Evolutionary conservation across 1,140 invertebrate genomes (phyloP), one percentile per base, ranked within the genome.

Genomic region (Aphidius ervi): DNA sequence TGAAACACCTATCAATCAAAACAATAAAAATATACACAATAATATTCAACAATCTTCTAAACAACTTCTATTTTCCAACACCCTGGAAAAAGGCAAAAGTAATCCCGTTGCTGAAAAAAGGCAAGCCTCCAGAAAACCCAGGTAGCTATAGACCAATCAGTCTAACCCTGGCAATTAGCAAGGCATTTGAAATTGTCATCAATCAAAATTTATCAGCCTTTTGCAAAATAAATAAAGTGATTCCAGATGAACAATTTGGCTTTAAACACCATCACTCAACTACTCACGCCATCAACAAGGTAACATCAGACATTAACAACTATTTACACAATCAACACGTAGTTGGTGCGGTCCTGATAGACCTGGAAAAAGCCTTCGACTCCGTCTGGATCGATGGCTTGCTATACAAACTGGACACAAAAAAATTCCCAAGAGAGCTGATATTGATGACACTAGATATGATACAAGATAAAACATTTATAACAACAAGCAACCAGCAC

Each of bases 171-270:
- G 54, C 45, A 39, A 50, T 56, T 20, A 68, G 65, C n/a, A 75
- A 76, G 64, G n/a, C 67, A 1, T 64, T 60, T 9, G 67, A 70
- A 65, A 60, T 46, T n/a, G 59, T 63, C 9, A 63, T 70, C 3
- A 61, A 62, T 9, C 16, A 56, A 1, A 6, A 8, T 43, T 54
- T 65, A 0, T 23, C 7, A 5, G 20, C 5, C 16, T 41, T 20
- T 31, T 23, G 6, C 42, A 31, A 20, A 5, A 59, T 46, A 41
- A 58, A 59, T 9, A 59, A 59, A 4, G n/a, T 59, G 4, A 63
- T 63, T 5, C 62, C 56, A 1, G 50, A 62, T 1, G 49, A 42
- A 6, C 59, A 65, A 56, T 65, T 58, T 31, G 63, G 60, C 1
- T 62, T 65, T 37, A 55, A 46, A n/a, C 20, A 46, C 8, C 5